Base-by-base conservation (phyloP, 2,113 vertebrate species). In the Platichthys flesus region DNA sequence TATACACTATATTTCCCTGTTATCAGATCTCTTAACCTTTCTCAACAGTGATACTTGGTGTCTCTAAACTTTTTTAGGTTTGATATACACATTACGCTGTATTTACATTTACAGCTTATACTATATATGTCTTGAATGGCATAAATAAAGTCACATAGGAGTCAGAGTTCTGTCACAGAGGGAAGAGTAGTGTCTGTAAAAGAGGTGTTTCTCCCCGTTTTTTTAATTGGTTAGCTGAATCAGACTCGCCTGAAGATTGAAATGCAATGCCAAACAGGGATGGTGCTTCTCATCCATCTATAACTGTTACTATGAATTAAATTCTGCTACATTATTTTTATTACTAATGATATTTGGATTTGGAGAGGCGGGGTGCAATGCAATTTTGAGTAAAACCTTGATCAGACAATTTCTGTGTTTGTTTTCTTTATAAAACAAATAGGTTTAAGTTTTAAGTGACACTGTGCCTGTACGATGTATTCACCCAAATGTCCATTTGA, bases 351-450 rank as follows among this genome's bases (percentile, higher is more conserved):
- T 16, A 42, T 40, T 20, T 60, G 1, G 20, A n/a, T 60, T 60
- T 16, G 15, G 10, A 51, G 18, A 28, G 42, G 51, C 20, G 37
- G 63, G 62, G 18, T 75, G 35, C 54, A 71, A 81, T 83, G 67
- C 5, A 76, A 74, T 81, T 87, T 84, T 71, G 51, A 90, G 67
- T 86, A 91, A 91, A 89, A 70, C 31, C 28, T 71, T 74, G 67
- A 79, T 83, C 66, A 74, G 35, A 88, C 8, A n/a, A 28, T 42
- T 35, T 74, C 15, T 75, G 68, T 74, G 59, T 82, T 76, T 81
- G 15, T 76, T 61, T 21, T 72, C 59, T 82, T 83, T 74, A 20
- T 10, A 31, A 55, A 58, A 40, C 47, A 23, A 47, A 56, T 47
- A 16, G 31, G 31, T 31, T 31, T 31, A 31, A 1, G 31, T 31